Percentiles rank a stretch among this genome's conserved stretches.
These are phyloP conservation scores for Trachelus troglodyta DNA, from an alignment of 2,888 invertebrate species.

Conservation along the genomic window DNA sequence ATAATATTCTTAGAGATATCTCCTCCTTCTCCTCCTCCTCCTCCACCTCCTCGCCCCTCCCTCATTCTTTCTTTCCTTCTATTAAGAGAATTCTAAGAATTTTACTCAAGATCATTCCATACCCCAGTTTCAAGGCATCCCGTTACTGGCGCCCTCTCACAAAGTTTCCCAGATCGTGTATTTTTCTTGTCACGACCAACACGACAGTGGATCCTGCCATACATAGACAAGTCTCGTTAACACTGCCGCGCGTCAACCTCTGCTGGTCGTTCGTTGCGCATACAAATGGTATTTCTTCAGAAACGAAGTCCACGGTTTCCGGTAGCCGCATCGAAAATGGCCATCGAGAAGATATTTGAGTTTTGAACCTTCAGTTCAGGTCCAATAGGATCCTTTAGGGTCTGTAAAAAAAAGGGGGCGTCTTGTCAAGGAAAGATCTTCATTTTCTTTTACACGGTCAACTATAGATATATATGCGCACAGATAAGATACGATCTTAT, in stretches of 20 bases:
- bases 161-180: neutral
- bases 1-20: neutral
- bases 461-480: neutral
- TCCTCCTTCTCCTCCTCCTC: neutral
- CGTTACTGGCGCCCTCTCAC: neutral
- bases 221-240: neutral
- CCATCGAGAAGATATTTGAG: neutral
- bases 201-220: neutral
- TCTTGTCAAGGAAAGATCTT: neutral
- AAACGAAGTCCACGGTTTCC: conserved; percentile 15
- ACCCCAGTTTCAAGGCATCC: neutral
- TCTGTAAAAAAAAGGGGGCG: too few species aligned
- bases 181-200: neutral
- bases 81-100: neutral
- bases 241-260: neutral
- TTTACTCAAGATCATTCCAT: neutral
- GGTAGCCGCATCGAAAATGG: conserved; percentile 11
- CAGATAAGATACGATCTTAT: neutral
- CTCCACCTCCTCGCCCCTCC: neutral
- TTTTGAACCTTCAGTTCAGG: neutral
- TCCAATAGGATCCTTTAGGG: too few species aligned
- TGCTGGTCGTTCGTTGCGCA: conserved; percentile 6
- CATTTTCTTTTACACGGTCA: neutral
- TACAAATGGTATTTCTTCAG: conserved; percentile 11
- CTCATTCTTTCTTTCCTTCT: neutral